These are phyloP conservation scores for Phylloscopus trochilus DNA, from an alignment of 2,113 vertebrate genomes.

Conservation along the genomic window DNA sequence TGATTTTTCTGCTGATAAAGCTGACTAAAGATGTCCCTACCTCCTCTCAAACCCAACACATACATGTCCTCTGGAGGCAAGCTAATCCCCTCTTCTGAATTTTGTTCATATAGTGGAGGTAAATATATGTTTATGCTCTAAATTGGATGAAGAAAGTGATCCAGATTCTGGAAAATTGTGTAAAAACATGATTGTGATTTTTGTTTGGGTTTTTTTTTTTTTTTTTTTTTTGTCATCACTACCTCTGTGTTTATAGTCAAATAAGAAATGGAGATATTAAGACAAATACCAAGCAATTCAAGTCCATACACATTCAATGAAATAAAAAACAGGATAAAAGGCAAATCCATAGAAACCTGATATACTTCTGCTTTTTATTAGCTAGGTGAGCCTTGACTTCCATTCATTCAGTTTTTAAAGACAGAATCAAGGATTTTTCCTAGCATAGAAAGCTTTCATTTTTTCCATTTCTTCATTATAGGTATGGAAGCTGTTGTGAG, in stretches of 20 bases:
- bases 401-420: not conserved
- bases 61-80: not conserved
- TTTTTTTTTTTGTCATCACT: not conserved
- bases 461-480: not conserved
- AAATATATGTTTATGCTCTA: not conserved
- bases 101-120: not conserved
- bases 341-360: not conserved
- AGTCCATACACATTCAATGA: not conserved
- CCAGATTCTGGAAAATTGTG: not conserved
- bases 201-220: not conserved
- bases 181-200: fast-evolving
- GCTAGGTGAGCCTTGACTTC: not conserved
- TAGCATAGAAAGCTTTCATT: not conserved
- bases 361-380: not conserved
- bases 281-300: not conserved
- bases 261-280: not conserved
- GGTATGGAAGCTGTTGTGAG: not conserved
- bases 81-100: not conserved
- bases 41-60: not conserved
- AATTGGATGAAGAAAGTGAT: not conserved
- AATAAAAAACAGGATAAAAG: not conserved
- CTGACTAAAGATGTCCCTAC: not conserved
- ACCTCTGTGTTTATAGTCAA: not conserved
- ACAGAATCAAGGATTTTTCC: not conserved
- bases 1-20: not conserved